phyloP scores from a whole-genome alignment of 1,140 invertebrate species.

The Zeugodacus cucurbitae region DNA sequence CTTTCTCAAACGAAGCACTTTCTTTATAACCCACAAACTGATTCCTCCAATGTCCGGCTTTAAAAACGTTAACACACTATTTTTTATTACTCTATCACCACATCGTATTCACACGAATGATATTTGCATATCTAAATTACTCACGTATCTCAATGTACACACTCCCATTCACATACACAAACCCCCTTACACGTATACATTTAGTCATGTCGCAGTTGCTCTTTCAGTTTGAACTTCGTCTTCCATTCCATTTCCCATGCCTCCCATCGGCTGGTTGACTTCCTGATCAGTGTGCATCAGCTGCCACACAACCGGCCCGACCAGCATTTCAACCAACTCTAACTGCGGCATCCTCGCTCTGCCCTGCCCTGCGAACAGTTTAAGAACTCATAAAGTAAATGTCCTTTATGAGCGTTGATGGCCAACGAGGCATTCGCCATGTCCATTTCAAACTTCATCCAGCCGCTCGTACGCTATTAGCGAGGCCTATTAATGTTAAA shows the following conservation, averaged over 20 bases:
- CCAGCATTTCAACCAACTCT: background rate
- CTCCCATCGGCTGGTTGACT: background rate
- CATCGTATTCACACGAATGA: background rate
- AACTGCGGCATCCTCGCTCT: background rate
- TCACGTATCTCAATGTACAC: background rate
- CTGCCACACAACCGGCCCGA: background rate
- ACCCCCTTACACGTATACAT: background rate
- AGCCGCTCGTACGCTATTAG: constrained; percentile 28
- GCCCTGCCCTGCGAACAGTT: background rate
- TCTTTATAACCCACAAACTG: no score
- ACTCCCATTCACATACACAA: background rate
- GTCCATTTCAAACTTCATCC: constrained; percentile 18
- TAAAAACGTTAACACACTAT: background rate
- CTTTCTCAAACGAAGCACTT: no score
- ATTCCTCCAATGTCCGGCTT: background rate
- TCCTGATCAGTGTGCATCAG: background rate
- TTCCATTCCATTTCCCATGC: background rate
- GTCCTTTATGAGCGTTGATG: constrained; percentile 29
- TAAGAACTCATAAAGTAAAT: constrained; percentile 39
- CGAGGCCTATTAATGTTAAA: constrained; percentile 25
- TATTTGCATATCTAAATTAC: constrained; percentile 35
- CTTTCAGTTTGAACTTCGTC: background rate
- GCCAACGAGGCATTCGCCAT: background rate
- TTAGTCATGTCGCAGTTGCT: background rate
- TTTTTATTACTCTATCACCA: background rate